These are phyloP conservation scores for Telmatherina bonti DNA, from an alignment of 2,797 vertebrate genomes.

Conservation along the genomic window DNA sequence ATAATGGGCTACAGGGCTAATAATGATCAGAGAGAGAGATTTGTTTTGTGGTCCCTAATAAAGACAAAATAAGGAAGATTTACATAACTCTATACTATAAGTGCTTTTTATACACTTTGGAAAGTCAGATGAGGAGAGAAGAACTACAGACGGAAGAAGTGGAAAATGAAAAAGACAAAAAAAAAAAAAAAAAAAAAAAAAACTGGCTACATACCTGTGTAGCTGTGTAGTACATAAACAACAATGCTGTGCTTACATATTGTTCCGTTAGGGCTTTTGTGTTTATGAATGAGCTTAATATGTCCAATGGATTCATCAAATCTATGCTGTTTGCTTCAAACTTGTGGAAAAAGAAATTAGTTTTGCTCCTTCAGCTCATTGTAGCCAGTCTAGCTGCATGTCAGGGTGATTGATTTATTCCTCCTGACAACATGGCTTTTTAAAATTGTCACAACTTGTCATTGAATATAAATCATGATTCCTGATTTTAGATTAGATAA, in stretches of 20 bases:
- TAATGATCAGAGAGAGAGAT: too few species aligned
- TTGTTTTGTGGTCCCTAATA: too few species aligned
- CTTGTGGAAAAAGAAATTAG: neutral
- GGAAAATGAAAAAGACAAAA: too few species aligned
- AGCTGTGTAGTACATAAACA: neutral
- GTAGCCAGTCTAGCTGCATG: neutral
- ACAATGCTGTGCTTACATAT: neutral
- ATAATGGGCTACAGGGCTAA: too few species aligned
- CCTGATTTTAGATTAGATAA: neutral
- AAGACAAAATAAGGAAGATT: too few species aligned
- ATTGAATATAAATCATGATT: too few species aligned
- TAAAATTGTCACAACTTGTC: neutral
- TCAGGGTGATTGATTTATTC: neutral
- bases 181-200: too few species aligned
- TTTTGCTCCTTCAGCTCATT: neutral
- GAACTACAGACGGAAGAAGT: too few species aligned
- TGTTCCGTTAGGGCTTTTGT: neutral
- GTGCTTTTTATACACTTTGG: too few species aligned
- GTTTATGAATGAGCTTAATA: neutral
- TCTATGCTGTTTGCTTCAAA: neutral
- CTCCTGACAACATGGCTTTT: neutral
- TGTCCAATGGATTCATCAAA: neutral
- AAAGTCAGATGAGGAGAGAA: too few species aligned
- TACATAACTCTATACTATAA: too few species aligned
- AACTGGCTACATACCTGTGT: too few species aligned